These are phyloP conservation scores for Epinephelus lanceolatus DNA, from an alignment of 2,113 vertebrate species.

Conservation along the genomic window DNA sequence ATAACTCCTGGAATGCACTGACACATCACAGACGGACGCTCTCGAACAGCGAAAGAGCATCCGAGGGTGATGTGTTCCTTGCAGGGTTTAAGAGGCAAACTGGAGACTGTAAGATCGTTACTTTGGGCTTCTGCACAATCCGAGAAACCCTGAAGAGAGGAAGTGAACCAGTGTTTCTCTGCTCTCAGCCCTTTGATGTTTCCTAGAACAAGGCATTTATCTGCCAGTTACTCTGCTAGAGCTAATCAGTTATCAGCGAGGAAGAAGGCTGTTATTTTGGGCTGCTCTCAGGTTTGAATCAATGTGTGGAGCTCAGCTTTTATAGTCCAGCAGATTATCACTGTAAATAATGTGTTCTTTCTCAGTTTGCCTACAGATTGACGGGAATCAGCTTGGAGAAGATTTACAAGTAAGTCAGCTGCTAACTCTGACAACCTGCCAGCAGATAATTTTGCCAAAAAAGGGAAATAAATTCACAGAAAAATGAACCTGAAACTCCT, in stretches of 20 bases:
- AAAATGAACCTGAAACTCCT: neutral
- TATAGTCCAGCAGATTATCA: neutral
- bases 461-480: neutral
- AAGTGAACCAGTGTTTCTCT: slow-evolving; percentile 23
- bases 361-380: slow-evolving; percentile 9
- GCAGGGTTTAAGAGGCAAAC: slow-evolving; percentile 9
- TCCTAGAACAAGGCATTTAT: slow-evolving; percentile 46
- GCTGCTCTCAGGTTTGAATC: slow-evolving; percentile 20
- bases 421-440: slow-evolving; percentile 14
- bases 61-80: slow-evolving; percentile 14
- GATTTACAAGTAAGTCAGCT: slow-evolving; percentile 12
- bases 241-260: slow-evolving; percentile 32
- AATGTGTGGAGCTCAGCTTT: slow-evolving; percentile 27
- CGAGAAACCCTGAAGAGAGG: slow-evolving; percentile 24
- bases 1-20: neutral
- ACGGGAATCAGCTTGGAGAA: slow-evolving; percentile 2
- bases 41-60: slow-evolving; percentile 11
- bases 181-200: slow-evolving; percentile 46
- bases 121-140: slow-evolving; percentile 1
- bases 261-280: slow-evolving; percentile 41
- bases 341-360: slow-evolving; percentile 37
- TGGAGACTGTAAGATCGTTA: slow-evolving; percentile 33
- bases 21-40: slow-evolving; percentile 5
- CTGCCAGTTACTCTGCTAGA: slow-evolving; percentile 21
- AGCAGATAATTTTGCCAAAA: neutral